Base-by-base conservation (phyloP, 2,113 vertebrate species). In the Seriola quinqueradiata region DNA sequence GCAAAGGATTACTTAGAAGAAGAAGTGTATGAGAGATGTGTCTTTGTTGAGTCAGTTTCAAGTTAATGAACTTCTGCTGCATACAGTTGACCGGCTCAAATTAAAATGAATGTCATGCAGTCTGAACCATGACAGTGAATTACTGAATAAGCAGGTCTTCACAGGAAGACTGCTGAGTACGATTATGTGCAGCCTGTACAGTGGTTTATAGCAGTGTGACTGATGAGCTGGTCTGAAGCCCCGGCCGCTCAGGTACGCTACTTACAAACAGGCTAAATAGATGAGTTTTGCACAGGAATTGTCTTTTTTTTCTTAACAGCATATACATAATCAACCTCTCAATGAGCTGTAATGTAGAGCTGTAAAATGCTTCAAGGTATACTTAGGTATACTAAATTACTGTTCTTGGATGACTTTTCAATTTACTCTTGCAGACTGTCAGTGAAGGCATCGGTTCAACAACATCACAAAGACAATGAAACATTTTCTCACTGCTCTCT, bases 141-240 rank as follows among this genome's bases (percentile, higher is more conserved):
- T 28, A 81, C 70, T 82, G 84, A 84, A 84, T 75, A 84, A 84
- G 68, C 72, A 82, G 68, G 23, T 81, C 63, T 78, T 59, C 32
- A 70, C 42, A n/a, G 23, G 25, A 50, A 70, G 78, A 83, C 60
- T 82, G 83, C 82, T 84, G 76, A 83, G 69, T 48, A 25, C 59
- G 61, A 85, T 75, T 42, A 48, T 64, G 52, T 76, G 55, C 75
- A 32, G 34, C 69, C 64, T 84, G 81, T 48, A 16, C 48, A 14
- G 23, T 70, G 57, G 19, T 89, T 91, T 77, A 78, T 34, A 68
- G 71, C 58, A 32, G 44, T 42, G 23, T 23, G 76, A 76, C 68
- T 70, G 81, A 83, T 82, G 81, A 79, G 60, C 79, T 61, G 69
- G 71, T 46, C 46, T 66, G 4, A 76, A 64, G 50, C 28, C 17